These are phyloP conservation scores for Lipotes vexillifer DNA, from an alignment of 2,113 vertebrate species.

Conservation along the genomic window DNA sequence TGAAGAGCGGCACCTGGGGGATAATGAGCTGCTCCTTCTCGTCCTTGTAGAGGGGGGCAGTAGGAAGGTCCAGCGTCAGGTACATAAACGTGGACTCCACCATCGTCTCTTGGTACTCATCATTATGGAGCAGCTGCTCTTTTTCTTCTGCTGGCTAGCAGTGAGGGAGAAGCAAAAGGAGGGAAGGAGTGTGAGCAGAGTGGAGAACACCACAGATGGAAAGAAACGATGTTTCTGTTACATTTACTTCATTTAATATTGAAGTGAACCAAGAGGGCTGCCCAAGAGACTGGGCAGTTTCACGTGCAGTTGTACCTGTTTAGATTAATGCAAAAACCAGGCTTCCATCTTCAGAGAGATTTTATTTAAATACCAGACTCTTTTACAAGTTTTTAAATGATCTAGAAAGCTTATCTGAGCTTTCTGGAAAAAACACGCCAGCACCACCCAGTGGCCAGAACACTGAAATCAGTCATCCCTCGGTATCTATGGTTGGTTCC, in stretches of 20 bases:
- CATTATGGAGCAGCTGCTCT: conserved; percentile 89
- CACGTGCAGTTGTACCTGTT: neutral
- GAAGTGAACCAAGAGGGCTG: neutral
- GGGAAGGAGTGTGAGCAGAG: neutral
- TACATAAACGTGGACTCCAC: conserved; percentile 96
- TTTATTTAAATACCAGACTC: neutral
- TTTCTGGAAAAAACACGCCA: neutral
- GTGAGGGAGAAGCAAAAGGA: neutral
- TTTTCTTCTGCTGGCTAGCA: conserved; percentile 93
- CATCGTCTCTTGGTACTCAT: conserved; percentile 96
- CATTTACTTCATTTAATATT: neutral
- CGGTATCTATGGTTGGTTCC: neutral
- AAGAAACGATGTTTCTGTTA: neutral
- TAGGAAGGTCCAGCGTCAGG: conserved; percentile 95
- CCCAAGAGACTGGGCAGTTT: neutral
- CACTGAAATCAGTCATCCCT: neutral
- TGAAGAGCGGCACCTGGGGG: conserved; percentile 97
- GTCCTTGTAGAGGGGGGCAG: conserved; percentile 96
- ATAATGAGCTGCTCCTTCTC: conserved; percentile 99
- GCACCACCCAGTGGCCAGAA: neutral
- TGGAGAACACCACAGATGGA: fast-evolving
- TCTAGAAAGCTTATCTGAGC: neutral
- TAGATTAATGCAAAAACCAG: neutral
- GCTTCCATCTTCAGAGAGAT: neutral
- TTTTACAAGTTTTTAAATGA: neutral